Conservation (phyloP, 2,888 invertebrate species). For the Himalopsyche kuldschensis region DNA sequence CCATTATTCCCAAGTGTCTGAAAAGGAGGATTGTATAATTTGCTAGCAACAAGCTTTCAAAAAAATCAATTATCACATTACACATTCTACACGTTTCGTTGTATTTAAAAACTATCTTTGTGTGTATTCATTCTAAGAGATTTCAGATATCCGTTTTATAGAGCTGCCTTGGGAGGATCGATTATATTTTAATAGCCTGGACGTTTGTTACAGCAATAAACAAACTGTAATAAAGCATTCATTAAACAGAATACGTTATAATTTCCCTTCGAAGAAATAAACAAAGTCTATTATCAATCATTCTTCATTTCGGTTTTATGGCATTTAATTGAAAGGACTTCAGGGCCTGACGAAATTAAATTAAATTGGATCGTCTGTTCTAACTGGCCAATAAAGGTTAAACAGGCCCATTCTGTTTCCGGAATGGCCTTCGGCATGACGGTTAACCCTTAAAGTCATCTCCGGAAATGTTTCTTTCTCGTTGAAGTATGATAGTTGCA, state of each 20-base stretch:
- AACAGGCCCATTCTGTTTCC: constrained; percentile 12
- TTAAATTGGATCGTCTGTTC: constrained; percentile 17
- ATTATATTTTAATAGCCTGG: too few relatives aligned
- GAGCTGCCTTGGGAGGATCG: too few relatives aligned
- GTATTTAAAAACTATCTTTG: too few relatives aligned
- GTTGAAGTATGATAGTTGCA: neutral
- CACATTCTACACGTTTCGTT: too few relatives aligned
- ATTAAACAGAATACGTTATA: neutral
- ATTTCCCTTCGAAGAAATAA: neutral
- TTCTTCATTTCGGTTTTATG: constrained; percentile 17
- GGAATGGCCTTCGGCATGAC: neutral
- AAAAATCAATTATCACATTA: too few relatives aligned
- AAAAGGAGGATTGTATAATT: too few relatives aligned
- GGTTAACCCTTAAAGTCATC: constrained; percentile 11
- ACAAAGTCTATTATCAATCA: constrained; percentile 4
- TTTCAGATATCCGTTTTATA: too few relatives aligned
- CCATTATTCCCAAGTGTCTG: too few relatives aligned
- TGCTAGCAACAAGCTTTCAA: too few relatives aligned
- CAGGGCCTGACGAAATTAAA: constrained; percentile 10
- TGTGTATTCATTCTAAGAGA: too few relatives aligned
- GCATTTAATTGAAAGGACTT: neutral
- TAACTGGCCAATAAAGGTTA: constrained; percentile 20
- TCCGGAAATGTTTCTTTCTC: neutral
- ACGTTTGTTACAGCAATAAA: neutral
- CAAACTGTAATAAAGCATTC: neutral